phyloP scores from a whole-genome alignment of 35 echinoderm and acorn worm species.

The Hemicentrotus pulcherrimus region DNA sequence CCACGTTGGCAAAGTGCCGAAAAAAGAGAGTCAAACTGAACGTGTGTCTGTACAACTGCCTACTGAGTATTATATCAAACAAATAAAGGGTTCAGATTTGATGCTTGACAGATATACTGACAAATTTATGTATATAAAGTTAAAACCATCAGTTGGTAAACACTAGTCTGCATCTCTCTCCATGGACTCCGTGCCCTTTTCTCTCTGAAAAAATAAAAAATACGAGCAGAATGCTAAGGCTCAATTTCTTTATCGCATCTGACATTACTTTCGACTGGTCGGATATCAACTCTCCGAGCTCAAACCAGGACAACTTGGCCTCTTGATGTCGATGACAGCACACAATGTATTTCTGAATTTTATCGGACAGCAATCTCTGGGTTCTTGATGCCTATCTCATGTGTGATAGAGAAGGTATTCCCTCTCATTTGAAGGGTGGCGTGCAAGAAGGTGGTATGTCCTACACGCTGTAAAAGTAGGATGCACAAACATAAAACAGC shows the following conservation, averaged over 20 bases:
- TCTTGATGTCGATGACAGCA: conserved; percentile 15
- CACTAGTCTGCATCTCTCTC: background rate
- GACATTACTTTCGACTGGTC: background rate
- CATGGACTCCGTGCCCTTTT: background rate
- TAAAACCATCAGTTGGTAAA: background rate
- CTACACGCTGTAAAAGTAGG: background rate
- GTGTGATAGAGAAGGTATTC: conserved; percentile 10
- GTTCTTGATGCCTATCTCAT: background rate
- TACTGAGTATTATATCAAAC: background rate
- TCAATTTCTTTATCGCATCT: background rate
- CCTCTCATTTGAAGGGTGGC: background rate
- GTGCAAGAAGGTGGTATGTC: background rate
- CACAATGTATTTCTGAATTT: background rate
- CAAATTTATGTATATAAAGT: background rate
- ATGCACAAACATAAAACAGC: background rate
- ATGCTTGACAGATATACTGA: background rate
- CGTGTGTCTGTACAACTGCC: background rate
- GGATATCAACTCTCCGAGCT: background rate
- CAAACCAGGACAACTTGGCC: background rate
- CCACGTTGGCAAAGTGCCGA: background rate
- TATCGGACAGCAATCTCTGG: background rate
- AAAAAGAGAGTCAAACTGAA: background rate
- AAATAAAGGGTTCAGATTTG: background rate
- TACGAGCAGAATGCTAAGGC: background rate
- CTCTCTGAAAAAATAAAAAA: background rate